Evolutionary conservation across 1,140 invertebrate species (phyloP).

Genomic region (Drosophila ambigua): DNA sequence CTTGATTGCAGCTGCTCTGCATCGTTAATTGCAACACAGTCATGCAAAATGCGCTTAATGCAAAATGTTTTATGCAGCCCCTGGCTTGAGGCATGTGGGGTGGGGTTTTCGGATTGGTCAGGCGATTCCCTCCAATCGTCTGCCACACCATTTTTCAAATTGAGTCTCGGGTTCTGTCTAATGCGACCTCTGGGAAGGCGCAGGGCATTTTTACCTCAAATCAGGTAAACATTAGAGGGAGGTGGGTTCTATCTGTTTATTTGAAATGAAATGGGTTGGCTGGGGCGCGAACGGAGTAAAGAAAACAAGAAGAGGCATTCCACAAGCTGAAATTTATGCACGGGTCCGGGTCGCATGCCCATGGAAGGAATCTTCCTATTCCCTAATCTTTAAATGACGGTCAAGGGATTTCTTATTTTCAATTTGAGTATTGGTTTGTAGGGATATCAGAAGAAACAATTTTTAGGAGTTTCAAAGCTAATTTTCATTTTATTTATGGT

Average conservation of each 20-base stretch:
- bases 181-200: conserved; percentile 62
- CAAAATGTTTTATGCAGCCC: conserved; percentile 33
- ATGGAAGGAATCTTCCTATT: conserved; percentile 10
- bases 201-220: conserved; percentile 33
- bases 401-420: neutral
- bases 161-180: conserved; percentile 55
- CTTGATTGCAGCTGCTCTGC: conserved; percentile 67
- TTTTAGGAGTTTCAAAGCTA: too few species aligned
- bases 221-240: too few species aligned
- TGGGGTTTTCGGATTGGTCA: neutral
- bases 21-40: conserved; percentile 67
- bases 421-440: too few species aligned
- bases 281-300: neutral
- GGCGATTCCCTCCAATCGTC: conserved; percentile 23
- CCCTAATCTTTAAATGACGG: conserved; percentile 6
- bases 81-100: neutral
- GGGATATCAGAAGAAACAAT: too few species aligned
- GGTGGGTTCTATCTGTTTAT: conserved; percentile 16
- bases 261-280: conserved; percentile 37
- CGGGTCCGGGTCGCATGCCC: conserved; percentile 8
- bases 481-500: too few species aligned
- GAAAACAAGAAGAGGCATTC: conserved; percentile 7
- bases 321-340: conserved; percentile 43
- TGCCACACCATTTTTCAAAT: conserved; percentile 76
- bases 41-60: conserved; percentile 67